Conservation (phyloP, 2,888 invertebrate genomes). For the Archips xylosteana region DNA sequence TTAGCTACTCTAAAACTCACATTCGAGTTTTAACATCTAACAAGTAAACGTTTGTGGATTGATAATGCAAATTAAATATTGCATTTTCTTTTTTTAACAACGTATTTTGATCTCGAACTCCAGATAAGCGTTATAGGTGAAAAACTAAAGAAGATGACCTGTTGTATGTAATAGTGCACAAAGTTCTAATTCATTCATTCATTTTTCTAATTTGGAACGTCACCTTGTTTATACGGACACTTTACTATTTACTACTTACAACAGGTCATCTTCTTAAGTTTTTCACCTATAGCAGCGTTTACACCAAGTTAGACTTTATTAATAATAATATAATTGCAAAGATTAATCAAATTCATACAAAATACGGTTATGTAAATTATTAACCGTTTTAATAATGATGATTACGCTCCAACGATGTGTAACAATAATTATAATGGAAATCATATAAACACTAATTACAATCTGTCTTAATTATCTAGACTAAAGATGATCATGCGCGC, state of each 20-base stretch:
- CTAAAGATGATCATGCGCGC: background rate
- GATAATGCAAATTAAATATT: no score
- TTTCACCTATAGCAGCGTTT: background rate
- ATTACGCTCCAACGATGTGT: background rate
- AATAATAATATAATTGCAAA: background rate
- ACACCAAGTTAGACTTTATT: background rate
- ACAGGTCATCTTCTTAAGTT: no score
- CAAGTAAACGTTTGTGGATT: background rate
- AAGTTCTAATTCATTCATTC: no score
- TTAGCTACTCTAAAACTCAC: background rate
- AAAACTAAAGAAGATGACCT: no score
- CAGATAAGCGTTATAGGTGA: background rate
- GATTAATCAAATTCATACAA: background rate
- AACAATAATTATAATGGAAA: background rate
- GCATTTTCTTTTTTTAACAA: background rate
- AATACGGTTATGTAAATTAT: background rate
- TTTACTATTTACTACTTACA: no score
- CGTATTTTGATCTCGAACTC: background rate
- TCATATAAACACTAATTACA: slow-evolving; percentile 5
- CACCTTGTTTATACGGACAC: no score
- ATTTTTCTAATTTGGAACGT: no score
- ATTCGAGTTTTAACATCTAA: background rate
- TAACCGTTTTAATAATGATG: slow-evolving; percentile 6
- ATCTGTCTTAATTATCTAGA: background rate
- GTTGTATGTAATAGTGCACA: no score